These are phyloP conservation scores for Drepana falcataria DNA, from an alignment of 2,888 invertebrate species.

Conservation along the genomic window DNA sequence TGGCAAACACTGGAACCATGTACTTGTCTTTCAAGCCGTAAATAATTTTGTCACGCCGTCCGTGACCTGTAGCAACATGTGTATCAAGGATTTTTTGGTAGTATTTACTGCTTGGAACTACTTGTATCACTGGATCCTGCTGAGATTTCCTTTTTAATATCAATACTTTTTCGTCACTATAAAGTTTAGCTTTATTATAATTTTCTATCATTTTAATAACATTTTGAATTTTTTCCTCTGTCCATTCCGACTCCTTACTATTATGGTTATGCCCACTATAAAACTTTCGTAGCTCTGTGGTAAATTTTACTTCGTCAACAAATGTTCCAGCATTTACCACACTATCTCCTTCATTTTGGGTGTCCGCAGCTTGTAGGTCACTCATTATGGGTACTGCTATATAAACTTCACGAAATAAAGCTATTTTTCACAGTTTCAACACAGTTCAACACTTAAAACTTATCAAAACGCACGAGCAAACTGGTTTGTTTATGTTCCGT, in stretches of 20 bases:
- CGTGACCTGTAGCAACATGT: conserved; percentile 19
- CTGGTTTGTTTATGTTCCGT: too few relatives aligned
- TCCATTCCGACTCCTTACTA: conserved; percentile 13
- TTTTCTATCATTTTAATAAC: conserved; percentile 10
- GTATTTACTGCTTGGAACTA: conserved; percentile 18
- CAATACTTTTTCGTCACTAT: conserved; percentile 11
- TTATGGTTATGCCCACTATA: conserved; percentile 9
- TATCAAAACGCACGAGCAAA: too few relatives aligned
- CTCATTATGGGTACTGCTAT: too few relatives aligned
- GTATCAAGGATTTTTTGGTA: conserved; percentile 16
- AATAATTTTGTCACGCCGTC: too few relatives aligned
- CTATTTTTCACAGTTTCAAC: too few relatives aligned
- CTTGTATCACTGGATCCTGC: conserved; percentile 12
- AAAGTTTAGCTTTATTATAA: conserved; percentile 2
- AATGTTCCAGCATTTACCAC: too few relatives aligned
- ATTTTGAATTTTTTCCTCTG: conserved; percentile 8
- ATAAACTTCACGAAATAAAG: too few relatives aligned
- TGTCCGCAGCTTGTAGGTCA: too few relatives aligned
- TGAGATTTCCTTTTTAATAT: conserved; percentile 15
- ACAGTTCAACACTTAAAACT: too few relatives aligned
- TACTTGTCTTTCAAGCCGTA: too few relatives aligned
- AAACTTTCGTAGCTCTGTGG: conserved; percentile 10
- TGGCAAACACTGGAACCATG: too few relatives aligned
- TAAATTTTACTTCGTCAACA: conserved; percentile 7
- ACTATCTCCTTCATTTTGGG: too few relatives aligned